Percentiles rank a stretch among this genome's conserved stretches.
phyloP scores from a whole-genome alignment of 2,113 vertebrate genomes.

The Cyanoramphus novaezelandiae region DNA sequence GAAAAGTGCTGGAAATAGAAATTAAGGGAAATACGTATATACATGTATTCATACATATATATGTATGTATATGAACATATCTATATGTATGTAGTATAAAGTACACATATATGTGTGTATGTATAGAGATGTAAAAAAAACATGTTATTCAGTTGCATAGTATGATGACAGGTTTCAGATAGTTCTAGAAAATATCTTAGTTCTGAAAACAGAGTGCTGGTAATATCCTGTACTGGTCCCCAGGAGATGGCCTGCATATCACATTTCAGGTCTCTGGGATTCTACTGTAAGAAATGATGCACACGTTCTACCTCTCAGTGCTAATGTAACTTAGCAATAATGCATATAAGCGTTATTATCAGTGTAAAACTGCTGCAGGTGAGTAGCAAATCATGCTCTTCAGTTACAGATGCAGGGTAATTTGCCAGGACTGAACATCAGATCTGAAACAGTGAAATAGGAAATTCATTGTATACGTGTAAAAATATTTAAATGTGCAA shows the following conservation, averaged over 20 bases:
- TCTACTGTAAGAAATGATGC: neutral
- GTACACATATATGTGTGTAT: neutral
- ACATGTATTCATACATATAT: neutral
- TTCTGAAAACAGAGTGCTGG: neutral
- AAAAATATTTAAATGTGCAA: neutral
- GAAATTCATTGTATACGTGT: neutral
- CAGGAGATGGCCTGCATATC: neutral
- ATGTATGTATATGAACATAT: neutral
- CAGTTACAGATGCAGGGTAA: neutral
- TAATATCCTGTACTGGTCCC: neutral
- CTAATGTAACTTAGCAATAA: neutral
- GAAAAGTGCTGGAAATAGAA: neutral
- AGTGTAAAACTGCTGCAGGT: neutral
- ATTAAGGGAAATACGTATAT: neutral
- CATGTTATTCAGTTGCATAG: neutral
- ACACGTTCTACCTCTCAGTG: neutral
- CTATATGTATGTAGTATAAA: neutral
- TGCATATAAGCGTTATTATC: neutral
- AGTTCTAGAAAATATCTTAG: neutral
- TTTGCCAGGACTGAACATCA: neutral
- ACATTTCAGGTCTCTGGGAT: neutral
- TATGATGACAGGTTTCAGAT: neutral
- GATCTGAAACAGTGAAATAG: neutral
- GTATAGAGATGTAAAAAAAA: neutral
- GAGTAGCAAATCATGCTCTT: neutral